Evolutionary conservation across 1,140 invertebrate species (phyloP).

Genomic region (Scaptomyza pallida): DNA sequence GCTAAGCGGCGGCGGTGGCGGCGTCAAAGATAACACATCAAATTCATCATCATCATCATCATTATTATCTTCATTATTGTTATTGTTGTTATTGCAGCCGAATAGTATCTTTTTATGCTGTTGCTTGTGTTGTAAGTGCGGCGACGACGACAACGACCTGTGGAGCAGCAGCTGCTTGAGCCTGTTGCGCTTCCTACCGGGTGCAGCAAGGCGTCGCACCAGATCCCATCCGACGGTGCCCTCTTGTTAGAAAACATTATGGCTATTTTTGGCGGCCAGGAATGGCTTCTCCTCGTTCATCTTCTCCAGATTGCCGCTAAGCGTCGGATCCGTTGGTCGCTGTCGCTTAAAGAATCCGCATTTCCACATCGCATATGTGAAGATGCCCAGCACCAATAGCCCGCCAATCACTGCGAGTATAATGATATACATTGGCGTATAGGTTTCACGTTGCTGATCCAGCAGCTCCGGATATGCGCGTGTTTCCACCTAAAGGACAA

Average conservation of each 20-base stretch:
- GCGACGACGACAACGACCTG: neutral
- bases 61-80: too few relatives aligned
- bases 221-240: conserved; percentile 82
- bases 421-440: conserved; percentile 92
- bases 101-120: conserved; percentile 21
- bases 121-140: conserved; percentile 4
- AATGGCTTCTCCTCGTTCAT: conserved; percentile 88
- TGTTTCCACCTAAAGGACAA: conserved; percentile 88
- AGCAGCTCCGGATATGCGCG: conserved; percentile 91
- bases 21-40: conserved; percentile 59
- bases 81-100: conserved; percentile 14
- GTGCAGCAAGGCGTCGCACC: conserved; percentile 65
- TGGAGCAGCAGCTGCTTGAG: conserved; percentile 37
- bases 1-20: conserved; percentile 69
- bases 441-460: conserved; percentile 88
- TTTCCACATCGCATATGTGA: conserved; percentile 92
- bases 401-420: conserved; percentile 92
- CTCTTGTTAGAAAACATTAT: conserved; percentile 83
- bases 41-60: conserved; percentile 35
- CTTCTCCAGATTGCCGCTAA: conserved; percentile 92
- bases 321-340: conserved; percentile 89
- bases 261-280: conserved; percentile 62
- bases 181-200: conserved; percentile 53
- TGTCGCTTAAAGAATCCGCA: conserved; percentile 95
- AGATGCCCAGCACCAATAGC: conserved; percentile 90